Evolutionary conservation across 2,797 vertebrate species (phyloP).

Genomic region (Sphenodon punctatus): DNA sequence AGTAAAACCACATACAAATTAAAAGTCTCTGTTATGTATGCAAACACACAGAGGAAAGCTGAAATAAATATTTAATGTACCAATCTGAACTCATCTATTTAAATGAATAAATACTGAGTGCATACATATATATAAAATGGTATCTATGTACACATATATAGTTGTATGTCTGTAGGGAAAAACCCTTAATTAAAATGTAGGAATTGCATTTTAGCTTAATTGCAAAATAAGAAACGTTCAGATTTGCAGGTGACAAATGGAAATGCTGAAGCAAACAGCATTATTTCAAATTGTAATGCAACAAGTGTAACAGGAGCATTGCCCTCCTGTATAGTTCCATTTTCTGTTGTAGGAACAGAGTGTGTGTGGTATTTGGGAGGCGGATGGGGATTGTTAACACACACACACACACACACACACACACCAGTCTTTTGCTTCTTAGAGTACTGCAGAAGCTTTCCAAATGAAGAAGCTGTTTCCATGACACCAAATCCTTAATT

Average conservation of each 20-base stretch:
- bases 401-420: slow-evolving; percentile 1
- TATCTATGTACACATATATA: background rate
- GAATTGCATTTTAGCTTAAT: background rate
- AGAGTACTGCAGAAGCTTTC: slow-evolving; percentile 68
- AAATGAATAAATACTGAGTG: background rate
- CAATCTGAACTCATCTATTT: background rate
- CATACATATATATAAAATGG: background rate
- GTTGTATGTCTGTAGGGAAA: background rate
- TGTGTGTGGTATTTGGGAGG: slow-evolving; percentile 10
- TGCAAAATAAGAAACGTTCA: background rate
- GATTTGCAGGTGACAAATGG: background rate
- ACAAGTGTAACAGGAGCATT: slow-evolving; percentile 3
- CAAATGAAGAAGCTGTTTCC: slow-evolving; percentile 80
- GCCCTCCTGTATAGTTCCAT: slow-evolving; percentile 15
- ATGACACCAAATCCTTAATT: slow-evolving; percentile 79
- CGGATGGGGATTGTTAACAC: background rate
- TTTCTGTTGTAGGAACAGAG: slow-evolving; percentile 14
- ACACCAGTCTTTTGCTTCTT: slow-evolving; percentile 46
- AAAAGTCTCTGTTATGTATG: background rate
- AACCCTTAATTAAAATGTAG: background rate
- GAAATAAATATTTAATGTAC: background rate
- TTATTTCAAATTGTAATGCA: slow-evolving; percentile 14
- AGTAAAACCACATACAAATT: slow-evolving; percentile 3
- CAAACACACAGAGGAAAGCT: background rate
- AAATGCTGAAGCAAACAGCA: background rate